Conservation (phyloP, 2,888 invertebrate genomes). For the Xiphydria camelus region DNA sequence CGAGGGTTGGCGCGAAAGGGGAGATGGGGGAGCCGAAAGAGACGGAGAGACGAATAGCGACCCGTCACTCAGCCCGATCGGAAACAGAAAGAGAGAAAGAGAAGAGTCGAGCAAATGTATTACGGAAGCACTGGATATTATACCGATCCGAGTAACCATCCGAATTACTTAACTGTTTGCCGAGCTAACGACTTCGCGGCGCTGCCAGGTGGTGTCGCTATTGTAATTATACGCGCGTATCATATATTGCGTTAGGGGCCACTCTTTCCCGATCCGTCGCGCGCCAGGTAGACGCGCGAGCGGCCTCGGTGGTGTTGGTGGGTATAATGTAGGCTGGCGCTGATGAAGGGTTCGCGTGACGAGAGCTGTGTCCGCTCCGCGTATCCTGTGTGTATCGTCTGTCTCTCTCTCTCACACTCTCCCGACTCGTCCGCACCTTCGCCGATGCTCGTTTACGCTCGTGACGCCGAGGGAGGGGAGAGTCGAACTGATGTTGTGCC, state of each 20-base stretch:
- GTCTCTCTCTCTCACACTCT: constrained; percentile 44
- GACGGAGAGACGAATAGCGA: constrained; percentile 13
- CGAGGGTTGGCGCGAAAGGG: neutral
- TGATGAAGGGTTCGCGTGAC: constrained; percentile 59
- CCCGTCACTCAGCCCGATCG: neutral
- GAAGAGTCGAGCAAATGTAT: constrained; percentile 37
- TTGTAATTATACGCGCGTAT: constrained; percentile 43
- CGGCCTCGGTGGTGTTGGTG: constrained; percentile 28
- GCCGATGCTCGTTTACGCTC: constrained; percentile 11
- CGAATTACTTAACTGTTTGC: constrained; percentile 44
- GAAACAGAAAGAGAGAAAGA: too few species aligned
- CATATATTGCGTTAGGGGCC: too few species aligned
- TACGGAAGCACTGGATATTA: constrained; percentile 45
- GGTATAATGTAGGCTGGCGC: constrained; percentile 49
- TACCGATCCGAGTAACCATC: constrained; percentile 37
- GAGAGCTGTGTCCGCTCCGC: constrained; percentile 41
- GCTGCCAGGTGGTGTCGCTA: constrained; percentile 50
- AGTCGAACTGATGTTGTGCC: too few species aligned
- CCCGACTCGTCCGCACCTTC: constrained; percentile 50
- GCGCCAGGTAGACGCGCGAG: too few species aligned
- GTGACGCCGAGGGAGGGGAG: too few species aligned
- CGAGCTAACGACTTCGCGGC: constrained; percentile 47
- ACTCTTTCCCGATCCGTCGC: too few species aligned
- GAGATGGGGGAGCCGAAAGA: constrained; percentile 8
- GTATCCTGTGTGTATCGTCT: constrained; percentile 32